These are phyloP conservation scores for Graphium colonna DNA, from an alignment of 2,888 invertebrate genomes.

Conservation along the genomic window DNA sequence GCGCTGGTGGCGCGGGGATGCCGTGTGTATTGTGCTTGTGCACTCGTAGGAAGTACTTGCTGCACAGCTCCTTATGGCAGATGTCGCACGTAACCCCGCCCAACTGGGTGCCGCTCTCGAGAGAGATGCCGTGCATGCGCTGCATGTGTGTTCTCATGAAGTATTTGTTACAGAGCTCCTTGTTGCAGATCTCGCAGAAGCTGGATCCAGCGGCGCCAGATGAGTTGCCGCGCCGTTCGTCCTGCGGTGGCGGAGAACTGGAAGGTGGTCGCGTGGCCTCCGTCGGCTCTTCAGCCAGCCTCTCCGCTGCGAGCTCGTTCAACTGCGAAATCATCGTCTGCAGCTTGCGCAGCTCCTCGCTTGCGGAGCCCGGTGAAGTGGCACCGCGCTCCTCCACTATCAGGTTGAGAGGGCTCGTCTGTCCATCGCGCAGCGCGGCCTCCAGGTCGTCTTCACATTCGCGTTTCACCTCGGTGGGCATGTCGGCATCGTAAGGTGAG, in stretches of 20 bases:
- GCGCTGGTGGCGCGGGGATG: constrained; percentile 91
- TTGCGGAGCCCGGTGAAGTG: constrained; percentile 83
- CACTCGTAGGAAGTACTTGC: constrained; percentile 97
- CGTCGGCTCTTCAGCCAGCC: constrained; percentile 60
- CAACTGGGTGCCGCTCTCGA: constrained; percentile 94
- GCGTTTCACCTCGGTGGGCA: constrained; percentile 56
- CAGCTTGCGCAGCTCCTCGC: constrained; percentile 91
- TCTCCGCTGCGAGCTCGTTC: constrained; percentile 86
- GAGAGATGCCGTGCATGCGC: constrained; percentile 97
- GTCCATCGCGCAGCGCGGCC: constrained; percentile 76
- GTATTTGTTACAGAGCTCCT: constrained; percentile 99
- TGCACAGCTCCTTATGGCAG: constrained; percentile 98
- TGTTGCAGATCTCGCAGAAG: constrained; percentile 98
- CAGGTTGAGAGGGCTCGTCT: constrained; percentile 88
- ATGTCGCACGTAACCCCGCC: constrained; percentile 98
- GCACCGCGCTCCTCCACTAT: constrained; percentile 84
- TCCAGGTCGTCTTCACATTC: constrained; percentile 78
- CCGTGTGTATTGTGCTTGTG: constrained; percentile 99
- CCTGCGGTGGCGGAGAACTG: constrained; percentile 61
- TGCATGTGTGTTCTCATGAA: constrained; percentile 99
- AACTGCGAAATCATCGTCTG: constrained; percentile 95
- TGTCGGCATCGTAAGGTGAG: constrained; percentile 56
- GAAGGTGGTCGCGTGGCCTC: constrained; percentile 57
- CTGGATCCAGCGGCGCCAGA: constrained; percentile 84
- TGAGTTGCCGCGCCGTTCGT: constrained; percentile 73